phyloP scores from a whole-genome alignment of 2,113 vertebrate genomes.

The Alouatta palliata region DNA sequence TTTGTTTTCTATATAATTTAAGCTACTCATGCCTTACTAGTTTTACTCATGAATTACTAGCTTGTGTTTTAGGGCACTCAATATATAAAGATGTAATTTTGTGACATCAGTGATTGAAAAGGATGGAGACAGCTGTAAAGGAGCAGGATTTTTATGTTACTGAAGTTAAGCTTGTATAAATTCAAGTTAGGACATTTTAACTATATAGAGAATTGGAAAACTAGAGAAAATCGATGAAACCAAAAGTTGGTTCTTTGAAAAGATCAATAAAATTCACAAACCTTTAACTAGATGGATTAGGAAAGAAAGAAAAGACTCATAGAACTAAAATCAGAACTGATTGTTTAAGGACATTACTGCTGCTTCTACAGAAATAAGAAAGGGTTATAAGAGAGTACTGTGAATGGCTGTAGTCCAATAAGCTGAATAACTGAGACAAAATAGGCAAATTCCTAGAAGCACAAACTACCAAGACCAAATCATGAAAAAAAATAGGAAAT shows the following conservation, averaged over 20 bases:
- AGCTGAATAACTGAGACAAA: not conserved
- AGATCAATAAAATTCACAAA: not conserved
- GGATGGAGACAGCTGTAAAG: not conserved
- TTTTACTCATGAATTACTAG: not conserved
- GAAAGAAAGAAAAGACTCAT: not conserved
- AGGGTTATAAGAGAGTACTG: not conserved
- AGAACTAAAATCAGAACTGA: not conserved
- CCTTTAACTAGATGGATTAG: not conserved
- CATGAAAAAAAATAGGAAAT: not conserved
- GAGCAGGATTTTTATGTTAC: not conserved
- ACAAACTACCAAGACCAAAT: not conserved
- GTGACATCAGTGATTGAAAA: not conserved
- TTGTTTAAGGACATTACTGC: not conserved
- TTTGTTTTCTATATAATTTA: not conserved
- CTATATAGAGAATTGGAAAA: not conserved
- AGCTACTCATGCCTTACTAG: not conserved
- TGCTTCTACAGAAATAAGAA: not conserved
- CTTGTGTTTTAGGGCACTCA: not conserved
- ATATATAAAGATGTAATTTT: not conserved
- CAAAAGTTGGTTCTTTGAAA: not conserved
- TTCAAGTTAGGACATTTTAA: not conserved
- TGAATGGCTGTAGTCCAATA: not conserved
- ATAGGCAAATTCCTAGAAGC: not conserved
- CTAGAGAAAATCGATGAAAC: not conserved
- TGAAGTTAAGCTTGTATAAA: not conserved